Evolutionary conservation across 2,113 vertebrate genomes (phyloP).

Genomic region (Megaleporinus macrocephalus): DNA sequence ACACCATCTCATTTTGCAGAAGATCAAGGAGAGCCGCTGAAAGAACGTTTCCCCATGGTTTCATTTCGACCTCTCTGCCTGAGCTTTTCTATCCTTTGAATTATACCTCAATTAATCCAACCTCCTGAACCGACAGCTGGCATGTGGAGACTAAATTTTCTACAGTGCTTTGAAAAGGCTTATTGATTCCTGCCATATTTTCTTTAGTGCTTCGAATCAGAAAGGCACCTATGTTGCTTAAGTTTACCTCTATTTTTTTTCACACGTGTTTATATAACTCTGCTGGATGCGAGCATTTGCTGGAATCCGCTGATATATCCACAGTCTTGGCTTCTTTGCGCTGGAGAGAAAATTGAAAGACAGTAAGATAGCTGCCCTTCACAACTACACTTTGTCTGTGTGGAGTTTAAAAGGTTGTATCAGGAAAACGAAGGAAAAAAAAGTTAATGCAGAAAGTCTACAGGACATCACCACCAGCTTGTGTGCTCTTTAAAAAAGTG

Average conservation of each 20-base stretch:
- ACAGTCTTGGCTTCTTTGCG: not conserved
- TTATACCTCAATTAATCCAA: not conserved
- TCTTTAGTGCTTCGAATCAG: not conserved
- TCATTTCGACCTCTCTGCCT: not conserved
- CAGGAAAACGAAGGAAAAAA: not conserved
- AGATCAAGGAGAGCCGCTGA: constrained; percentile 6
- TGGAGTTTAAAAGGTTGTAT: not conserved
- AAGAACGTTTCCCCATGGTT: not conserved
- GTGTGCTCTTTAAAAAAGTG: not conserved
- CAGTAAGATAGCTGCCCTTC: not conserved
- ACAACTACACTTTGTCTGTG: not conserved
- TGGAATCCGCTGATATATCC: not conserved
- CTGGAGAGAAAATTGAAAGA: not conserved
- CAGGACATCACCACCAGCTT: not conserved
- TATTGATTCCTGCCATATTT: not conserved
- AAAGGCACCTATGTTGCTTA: not conserved
- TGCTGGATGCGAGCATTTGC: not conserved
- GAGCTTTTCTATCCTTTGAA: constrained; percentile 2
- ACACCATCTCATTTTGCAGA: not conserved
- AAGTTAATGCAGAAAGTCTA: too few relatives aligned
- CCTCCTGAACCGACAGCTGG: not conserved
- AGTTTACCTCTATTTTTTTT: not conserved
- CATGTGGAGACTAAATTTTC: not conserved
- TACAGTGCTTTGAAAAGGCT: not conserved
- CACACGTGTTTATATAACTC: not conserved